Evolutionary conservation across 2,113 vertebrate species (phyloP).

Genomic region (Danio rerio): GRCz12tu NC_133177.1:5490501-5491000

Average conservation of each 20-base stretch:
- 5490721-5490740: constrained; percentile 29
- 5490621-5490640: constrained; percentile 5
- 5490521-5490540: constrained; percentile 48
- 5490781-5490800: constrained; percentile 64
- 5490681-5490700: neutral
- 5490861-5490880: constrained; percentile 75
- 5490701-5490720: constrained; percentile 19
- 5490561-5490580: constrained; percentile 35
- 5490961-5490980: constrained; percentile 26
- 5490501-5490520: constrained; percentile 32
- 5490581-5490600: constrained; percentile 17
- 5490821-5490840: constrained; percentile 77
- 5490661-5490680: neutral
- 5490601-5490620: neutral
- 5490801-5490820: constrained; percentile 67
- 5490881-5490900: constrained; percentile 60
- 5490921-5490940: neutral
- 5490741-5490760: constrained; percentile 45
- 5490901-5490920: constrained; percentile 48
- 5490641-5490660: neutral
- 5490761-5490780: constrained; percentile 54
- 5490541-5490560: constrained; percentile 55
- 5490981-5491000: constrained; percentile 35
- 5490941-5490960: neutral
- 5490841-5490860: constrained; percentile 74